These are phyloP conservation scores for Bimastos eiseni DNA, from an alignment of 2,888 invertebrate species.

Conservation along the genomic window DNA sequence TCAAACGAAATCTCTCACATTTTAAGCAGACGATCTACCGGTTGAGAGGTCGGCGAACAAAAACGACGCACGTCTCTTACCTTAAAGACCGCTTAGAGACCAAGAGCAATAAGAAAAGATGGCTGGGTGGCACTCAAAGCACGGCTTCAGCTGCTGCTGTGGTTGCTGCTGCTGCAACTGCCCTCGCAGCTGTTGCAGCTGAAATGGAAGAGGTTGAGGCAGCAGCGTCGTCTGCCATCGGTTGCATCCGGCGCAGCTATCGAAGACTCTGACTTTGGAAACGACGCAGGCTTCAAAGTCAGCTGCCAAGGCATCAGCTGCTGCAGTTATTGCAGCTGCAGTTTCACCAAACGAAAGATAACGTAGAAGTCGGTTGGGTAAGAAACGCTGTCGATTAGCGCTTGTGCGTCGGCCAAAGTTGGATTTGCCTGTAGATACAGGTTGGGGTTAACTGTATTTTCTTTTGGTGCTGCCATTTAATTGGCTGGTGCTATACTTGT, in stretches of 20 bases:
- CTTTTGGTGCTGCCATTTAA: too few species aligned
- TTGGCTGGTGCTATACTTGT: too few species aligned
- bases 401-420: neutral
- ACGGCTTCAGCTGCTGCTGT: neutral
- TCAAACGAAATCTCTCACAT: neutral
- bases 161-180: neutral
- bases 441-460: too few species aligned
- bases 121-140: neutral
- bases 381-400: neutral
- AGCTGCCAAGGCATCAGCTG: neutral
- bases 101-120: neutral
- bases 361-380: neutral
- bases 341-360: neutral
- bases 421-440: neutral
- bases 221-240: neutral
- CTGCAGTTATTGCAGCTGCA: neutral
- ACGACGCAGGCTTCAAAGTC: neutral
- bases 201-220: neutral
- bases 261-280: neutral
- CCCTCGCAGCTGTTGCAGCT: neutral
- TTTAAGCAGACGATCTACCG: neutral
- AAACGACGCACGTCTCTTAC: neutral
- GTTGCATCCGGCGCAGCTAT: neutral
- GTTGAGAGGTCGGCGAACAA: neutral
- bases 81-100: slow-evolving; percentile 13